Evolutionary conservation across 1,140 invertebrate genomes (phyloP).

Genomic region (Heliconius congener): DNA sequence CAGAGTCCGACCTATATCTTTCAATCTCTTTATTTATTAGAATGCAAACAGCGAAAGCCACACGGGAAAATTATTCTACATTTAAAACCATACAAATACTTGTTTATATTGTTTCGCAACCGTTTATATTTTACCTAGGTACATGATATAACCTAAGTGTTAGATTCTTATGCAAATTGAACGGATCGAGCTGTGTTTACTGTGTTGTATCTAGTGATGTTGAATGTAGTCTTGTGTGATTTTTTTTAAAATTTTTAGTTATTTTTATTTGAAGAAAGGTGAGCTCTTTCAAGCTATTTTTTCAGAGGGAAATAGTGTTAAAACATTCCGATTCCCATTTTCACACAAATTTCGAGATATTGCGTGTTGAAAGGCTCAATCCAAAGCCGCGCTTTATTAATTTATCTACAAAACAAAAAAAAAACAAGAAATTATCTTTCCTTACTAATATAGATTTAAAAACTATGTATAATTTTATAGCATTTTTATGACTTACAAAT

Average conservation of each 20-base stretch:
- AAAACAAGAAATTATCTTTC: background rate
- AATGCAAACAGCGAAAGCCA: conserved; percentile 28
- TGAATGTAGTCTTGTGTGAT: background rate
- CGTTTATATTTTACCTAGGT: background rate
- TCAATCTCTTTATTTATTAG: conserved; percentile 51
- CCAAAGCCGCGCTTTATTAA: no score
- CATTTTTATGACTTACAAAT: background rate
- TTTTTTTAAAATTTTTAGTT: no score
- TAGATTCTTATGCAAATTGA: conserved; percentile 9
- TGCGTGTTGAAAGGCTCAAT: no score
- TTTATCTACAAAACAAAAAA: background rate
- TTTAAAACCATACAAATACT: background rate
- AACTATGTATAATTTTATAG: background rate
- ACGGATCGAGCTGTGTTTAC: background rate
- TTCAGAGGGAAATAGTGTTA: no score
- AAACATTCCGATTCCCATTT: no score
- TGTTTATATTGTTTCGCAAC: background rate
- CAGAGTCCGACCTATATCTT: conserved; percentile 47
- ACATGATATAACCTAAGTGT: background rate
- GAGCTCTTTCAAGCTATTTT: no score
- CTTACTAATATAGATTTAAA: background rate
- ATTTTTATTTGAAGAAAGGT: no score
- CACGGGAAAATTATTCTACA: conserved; percentile 21
- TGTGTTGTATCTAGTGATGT: background rate
- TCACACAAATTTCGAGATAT: no score